phyloP scores from a whole-genome alignment of 2,113 vertebrate species.

The Candoia aspera region DNA sequence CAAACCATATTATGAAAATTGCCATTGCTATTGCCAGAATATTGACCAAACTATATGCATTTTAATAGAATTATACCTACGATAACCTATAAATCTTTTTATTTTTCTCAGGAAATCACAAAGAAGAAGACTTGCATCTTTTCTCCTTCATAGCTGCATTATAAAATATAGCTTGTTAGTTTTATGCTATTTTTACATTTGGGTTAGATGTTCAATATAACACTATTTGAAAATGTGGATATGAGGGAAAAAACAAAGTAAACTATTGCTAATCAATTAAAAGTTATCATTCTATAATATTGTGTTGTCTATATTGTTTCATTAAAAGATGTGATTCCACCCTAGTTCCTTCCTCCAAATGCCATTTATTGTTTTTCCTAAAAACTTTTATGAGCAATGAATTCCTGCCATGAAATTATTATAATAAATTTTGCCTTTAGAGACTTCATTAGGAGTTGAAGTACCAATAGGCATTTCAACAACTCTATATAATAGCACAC shows the following conservation, averaged over 20 bases:
- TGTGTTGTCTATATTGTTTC: neutral
- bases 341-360: neutral
- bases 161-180: neutral
- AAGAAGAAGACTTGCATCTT: neutral
- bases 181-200: neutral
- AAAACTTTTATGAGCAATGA: slow-evolving; percentile 30
- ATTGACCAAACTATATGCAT: too few relatives aligned
- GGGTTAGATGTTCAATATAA: neutral
- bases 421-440: slow-evolving; percentile 34
- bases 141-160: slow-evolving; percentile 5
- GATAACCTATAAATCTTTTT: neutral
- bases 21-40: too few relatives aligned
- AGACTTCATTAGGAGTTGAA: slow-evolving; percentile 44
- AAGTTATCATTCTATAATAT: neutral
- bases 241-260: neutral
- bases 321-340: slow-evolving; percentile 22
- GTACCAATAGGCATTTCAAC: slow-evolving; percentile 20
- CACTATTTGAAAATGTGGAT: neutral
- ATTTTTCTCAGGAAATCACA: neutral
- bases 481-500: slow-evolving; percentile 28
- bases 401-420: slow-evolving; percentile 35
- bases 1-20: too few relatives aligned
- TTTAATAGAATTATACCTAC: neutral
- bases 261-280: neutral
- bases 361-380: slow-evolving; percentile 3